Percentiles rank a stretch among this genome's conserved stretches.
Conservation (phyloP, 1,140 invertebrate species). For the Cydia pomonella region DNA sequence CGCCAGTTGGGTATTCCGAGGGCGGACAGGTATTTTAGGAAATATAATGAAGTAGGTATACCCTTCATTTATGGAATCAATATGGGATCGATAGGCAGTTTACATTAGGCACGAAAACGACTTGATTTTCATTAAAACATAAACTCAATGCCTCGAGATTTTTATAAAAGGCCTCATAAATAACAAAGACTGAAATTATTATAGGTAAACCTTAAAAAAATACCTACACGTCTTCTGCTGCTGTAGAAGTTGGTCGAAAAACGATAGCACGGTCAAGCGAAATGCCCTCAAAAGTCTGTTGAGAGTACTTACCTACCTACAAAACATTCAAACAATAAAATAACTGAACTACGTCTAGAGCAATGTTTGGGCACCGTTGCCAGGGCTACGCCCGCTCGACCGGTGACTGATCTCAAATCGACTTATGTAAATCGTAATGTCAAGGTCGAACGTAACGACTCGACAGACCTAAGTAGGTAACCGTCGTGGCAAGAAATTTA, state of each 20-base stretch:
- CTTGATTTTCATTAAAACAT: too few relatives aligned
- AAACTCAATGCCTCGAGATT: too few relatives aligned
- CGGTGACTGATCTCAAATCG: constrained; percentile 29
- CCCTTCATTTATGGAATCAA: not conserved
- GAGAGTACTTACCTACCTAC: not conserved
- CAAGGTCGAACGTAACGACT: constrained; percentile 34
- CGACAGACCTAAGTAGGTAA: not conserved
- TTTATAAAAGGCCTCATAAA: too few relatives aligned
- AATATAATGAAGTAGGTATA: not conserved
- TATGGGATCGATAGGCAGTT: too few relatives aligned
- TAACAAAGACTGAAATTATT: too few relatives aligned
- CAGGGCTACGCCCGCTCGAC: constrained; percentile 43
- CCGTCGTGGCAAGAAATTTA: constrained; percentile 7
- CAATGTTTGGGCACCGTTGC: constrained; percentile 51
- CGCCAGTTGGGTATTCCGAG: too few relatives aligned
- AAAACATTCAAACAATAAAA: not conserved
- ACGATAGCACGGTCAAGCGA: not conserved
- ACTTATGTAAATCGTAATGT: constrained; percentile 46
- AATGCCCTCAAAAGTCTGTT: not conserved
- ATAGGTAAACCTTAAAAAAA: too few relatives aligned
- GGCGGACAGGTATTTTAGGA: too few relatives aligned
- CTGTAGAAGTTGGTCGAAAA: too few relatives aligned
- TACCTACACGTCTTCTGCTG: too few relatives aligned
- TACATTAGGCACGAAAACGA: not conserved
- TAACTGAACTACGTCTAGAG: not conserved